Percentiles rank a stretch among this genome's conserved stretches.
These are phyloP conservation scores for Zosterops pallidus DNA, from an alignment of 2,113 vertebrate species.

Conservation along the genomic window DNA sequence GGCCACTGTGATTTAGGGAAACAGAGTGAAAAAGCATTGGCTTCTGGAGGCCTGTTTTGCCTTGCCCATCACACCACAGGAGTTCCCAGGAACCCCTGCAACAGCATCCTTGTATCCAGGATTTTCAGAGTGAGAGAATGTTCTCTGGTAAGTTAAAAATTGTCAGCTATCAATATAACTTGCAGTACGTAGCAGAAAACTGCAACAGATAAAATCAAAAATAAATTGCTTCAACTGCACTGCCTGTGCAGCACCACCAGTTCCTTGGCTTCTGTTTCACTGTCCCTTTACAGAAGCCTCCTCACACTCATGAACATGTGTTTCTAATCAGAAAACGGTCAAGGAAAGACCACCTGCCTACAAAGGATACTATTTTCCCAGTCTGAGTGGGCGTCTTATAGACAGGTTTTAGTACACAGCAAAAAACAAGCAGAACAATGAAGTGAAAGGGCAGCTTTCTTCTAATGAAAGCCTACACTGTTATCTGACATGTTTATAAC, in stretches of 20 bases:
- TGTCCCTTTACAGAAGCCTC: slow-evolving; percentile 53
- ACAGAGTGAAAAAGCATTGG: neutral
- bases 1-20: neutral
- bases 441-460: slow-evolving; percentile 31
- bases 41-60: neutral
- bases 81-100: neutral
- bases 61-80: accelerated
- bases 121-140: neutral
- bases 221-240: neutral
- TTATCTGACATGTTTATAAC: neutral
- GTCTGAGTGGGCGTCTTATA: slow-evolving; percentile 12
- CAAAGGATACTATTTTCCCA: slow-evolving; percentile 41
- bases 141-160: neutral
- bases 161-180: neutral
- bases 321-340: slow-evolving; percentile 63
- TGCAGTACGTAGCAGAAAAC: neutral
- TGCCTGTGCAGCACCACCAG: neutral
- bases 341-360: slow-evolving; percentile 71
- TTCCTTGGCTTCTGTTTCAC: neutral
- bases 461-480: slow-evolving; percentile 22
- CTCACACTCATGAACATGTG: slow-evolving; percentile 63
- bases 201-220: neutral
- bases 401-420: slow-evolving; percentile 45
- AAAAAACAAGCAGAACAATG: slow-evolving; percentile 29
- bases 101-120: neutral